Evolutionary conservation across 1,140 invertebrate species (phyloP), one percentile per base, ranked within the genome.

Genomic region (Cotesia chilonis): DNA sequence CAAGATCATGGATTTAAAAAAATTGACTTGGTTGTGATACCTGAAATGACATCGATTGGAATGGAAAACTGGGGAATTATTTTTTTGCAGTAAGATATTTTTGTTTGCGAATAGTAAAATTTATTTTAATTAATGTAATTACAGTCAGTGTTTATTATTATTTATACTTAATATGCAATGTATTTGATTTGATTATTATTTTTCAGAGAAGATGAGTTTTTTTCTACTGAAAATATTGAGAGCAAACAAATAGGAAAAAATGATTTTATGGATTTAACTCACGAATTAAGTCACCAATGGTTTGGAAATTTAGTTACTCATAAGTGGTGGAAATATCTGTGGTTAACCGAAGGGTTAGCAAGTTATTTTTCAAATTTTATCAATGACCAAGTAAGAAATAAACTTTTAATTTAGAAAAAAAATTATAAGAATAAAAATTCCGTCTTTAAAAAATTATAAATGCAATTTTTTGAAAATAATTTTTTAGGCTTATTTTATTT

Each of bases 61-160:
- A 95, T 96, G 93, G 94, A 95, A 81, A 94, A 95, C 84, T 96
- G 93, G 91, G 91, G 91, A 5, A 79, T 92, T 0, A 87, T 91
- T 1, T 90, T 88, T 3, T 92, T 90, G 71, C 85, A 89, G 88
- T 88, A 86, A n/a, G 17, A 17, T 17, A 17, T 1, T 17, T 17
- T 17, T 17, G 17, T 17, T 17, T 17, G 17, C 17, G 17, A 17
- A 17, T 17, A 89, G 88, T 88, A 86, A n/a, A 5, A 55, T 17
- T 55, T 41, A 41, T 55, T 55, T 5, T 5, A 9, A 41, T 41
- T 4, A 4, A 9, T 41, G 17, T 17, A 17, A 17, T 17, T 17
- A 17, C 17, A 17, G 1, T 41, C 5, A 41, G 5, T 1, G 38
- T 4, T 3, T 41, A 41, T 41, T 41, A 7, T 5, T 41, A 41